Base-by-base conservation (phyloP, 2,113 vertebrate species). In the Neofelis nebulosa region DNA sequence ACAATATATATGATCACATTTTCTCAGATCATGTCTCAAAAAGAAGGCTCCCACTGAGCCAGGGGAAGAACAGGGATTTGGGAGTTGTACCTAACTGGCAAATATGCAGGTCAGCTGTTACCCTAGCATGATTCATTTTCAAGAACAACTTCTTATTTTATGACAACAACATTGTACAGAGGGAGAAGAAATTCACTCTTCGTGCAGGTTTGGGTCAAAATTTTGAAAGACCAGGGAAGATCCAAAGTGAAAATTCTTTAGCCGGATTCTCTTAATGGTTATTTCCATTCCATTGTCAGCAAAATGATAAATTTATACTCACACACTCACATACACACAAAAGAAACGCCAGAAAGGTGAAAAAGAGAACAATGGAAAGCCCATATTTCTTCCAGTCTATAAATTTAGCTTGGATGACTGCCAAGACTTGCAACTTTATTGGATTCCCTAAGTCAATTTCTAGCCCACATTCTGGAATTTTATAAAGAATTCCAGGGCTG, bases 361-460 rank as follows among this genome's bases (percentile, higher is more conserved):
- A 98, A 98, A 98, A 95, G 83, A 97, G 3, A 31, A 98, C 97
- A 98, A 98, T 98, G 96, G 98, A 98, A 97, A 97, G 76, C 95
- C 95, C 98, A 76, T 98, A 98, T 98, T 98, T 98, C 94, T 97
- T 98, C 96, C 97, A 98, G 97, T 96, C 78, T 85, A 95, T 98
- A 98, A 98, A 98, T 98, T 98, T 97, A 96, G 91, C 82, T 94
- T 98, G 97, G 97, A 96, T 95, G 97, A 33, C 88, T 97, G 96
- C 96, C 98, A 98, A 98, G 12, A 11, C 48, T 97, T 21, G 0
- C n/a, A 98, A 98, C 84, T 98, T 98, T 98, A 98, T 98, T 92
- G 96, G 95, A 98, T 98, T 98, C 96, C 73, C 80, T 93, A 78
- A 98, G 97, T 98, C 76, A 98, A 95, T 98, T 98, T 98, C 97